Conservation (phyloP, 2,113 vertebrate genomes). For the Erythrocebus patas region DNA sequence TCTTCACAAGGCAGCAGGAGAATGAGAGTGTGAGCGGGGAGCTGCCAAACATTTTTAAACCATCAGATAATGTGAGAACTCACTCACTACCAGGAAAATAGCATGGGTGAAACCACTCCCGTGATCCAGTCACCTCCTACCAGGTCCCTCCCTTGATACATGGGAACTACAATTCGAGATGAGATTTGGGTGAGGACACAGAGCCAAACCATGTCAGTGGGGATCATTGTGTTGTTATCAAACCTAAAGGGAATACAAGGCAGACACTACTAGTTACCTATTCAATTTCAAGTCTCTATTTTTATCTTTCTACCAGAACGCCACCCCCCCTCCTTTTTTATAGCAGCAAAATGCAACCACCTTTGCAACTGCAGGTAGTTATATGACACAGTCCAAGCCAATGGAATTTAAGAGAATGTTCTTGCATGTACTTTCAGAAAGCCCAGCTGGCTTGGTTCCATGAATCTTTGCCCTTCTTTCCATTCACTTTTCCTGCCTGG, state of each 20-base stretch:
- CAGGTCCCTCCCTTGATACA: too few relatives aligned
- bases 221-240: background rate
- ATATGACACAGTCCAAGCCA: background rate
- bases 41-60: too few relatives aligned
- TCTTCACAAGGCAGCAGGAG: too few relatives aligned
- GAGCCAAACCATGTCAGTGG: too few relatives aligned
- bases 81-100: too few relatives aligned
- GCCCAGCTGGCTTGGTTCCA: background rate
- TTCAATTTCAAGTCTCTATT: background rate
- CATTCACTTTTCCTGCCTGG: background rate
- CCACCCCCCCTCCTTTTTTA: background rate
- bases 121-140: too few relatives aligned
- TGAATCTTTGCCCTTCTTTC: background rate
- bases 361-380: background rate
- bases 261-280: background rate
- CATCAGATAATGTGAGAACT: too few relatives aligned
- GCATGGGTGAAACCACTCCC: too few relatives aligned
- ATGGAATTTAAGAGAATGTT: background rate
- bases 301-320: background rate
- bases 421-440: background rate
- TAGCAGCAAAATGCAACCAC: background rate
- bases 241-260: background rate
- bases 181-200: too few relatives aligned
- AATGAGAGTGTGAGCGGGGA: too few relatives aligned
- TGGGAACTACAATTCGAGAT: too few relatives aligned